Base-by-base conservation (phyloP, 2,888 invertebrate genomes). In the Dexiosoma caninum region DNA sequence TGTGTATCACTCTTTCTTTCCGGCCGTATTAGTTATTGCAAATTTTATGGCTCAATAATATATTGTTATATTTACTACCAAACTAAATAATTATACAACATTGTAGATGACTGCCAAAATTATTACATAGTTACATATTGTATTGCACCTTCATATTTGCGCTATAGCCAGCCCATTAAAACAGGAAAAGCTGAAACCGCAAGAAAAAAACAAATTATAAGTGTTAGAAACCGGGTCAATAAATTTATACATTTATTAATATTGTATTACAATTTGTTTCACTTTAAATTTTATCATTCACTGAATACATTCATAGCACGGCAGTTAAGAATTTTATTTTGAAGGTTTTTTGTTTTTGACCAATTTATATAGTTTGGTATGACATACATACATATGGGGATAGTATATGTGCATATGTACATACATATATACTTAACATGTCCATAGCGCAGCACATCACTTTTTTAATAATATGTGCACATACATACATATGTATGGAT, bases 181-280 rank as follows among this genome's bases (percentile, higher is more conserved):
- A 72, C 81, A 51, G 67, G 72, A 81, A 80, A 64, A 37, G 46
- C 67, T 74, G 62, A 42, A 81, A 57, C 35, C 57, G 51, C 21
- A 60, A 40, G 14, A 64, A 35, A 9, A 42, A 53, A 67, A 59
- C 40, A 40, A 37, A 71, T 53, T 30, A 59, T 2, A 59, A 37
- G n/a, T 32, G 27, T 76, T 75, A 60, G 67, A 69, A 53, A 70
- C 21, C 35, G 37, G 46, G 46, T 70, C 62, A 77, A 77, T 57
- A 55, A 55, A 77, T 70, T 53, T 70, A 55, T 53, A 40, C 51
- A 53, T 27, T 35, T 60, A 46, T 40, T 44, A 44, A n/a, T 35
- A 32, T 62, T 5, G 35, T 35, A 23, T 8, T 59, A 53, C 14
- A 67, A 67, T 53, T 59, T 19, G 60, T 62, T 40, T 49, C 46